Percentiles rank a stretch among this genome's conserved stretches.
Evolutionary conservation across 2,797 vertebrate species (phyloP).

Genomic region (Echeneis naucrates): DNA sequence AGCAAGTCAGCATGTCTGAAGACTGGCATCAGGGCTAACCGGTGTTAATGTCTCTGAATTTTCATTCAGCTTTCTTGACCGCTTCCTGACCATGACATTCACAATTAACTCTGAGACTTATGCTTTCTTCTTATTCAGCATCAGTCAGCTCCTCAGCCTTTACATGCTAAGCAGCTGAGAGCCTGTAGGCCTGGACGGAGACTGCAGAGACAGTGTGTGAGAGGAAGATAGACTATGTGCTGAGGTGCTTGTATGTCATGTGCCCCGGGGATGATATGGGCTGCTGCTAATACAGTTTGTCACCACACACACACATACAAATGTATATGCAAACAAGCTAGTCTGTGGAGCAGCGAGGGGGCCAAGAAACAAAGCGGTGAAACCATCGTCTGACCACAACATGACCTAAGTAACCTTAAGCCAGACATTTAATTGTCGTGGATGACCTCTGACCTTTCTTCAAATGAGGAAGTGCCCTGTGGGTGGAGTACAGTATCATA

Average conservation of each 20-base stretch:
- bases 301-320: constrained; percentile 2
- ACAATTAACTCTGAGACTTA: constrained; percentile 34
- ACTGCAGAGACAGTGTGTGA: constrained; percentile 9
- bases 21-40: too few relatives aligned
- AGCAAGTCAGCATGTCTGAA: constrained; percentile 46
- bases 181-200: constrained; percentile 33
- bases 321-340: not conserved
- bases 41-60: too few relatives aligned
- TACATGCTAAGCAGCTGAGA: constrained; percentile 49
- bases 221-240: constrained; percentile 36
- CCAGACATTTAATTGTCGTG: constrained; percentile 24
- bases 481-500: constrained; percentile 17
- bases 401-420: constrained; percentile 22
- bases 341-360: constrained; percentile 20
- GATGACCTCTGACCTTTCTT: constrained; percentile 44
- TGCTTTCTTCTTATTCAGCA: constrained; percentile 18
- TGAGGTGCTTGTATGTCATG: constrained; percentile 27
- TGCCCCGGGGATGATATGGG: constrained; percentile 39
- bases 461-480: constrained; percentile 3
- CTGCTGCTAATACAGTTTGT: constrained; percentile 30
- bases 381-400: constrained; percentile 11
- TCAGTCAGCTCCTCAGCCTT: constrained; percentile 35
- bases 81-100: constrained; percentile 21
- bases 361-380: constrained; percentile 30
- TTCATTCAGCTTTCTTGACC: constrained; percentile 24